Evolutionary conservation across 2,888 invertebrate species (phyloP), one percentile per base, ranked within the genome.

Genomic region (Phania funesta): DNA sequence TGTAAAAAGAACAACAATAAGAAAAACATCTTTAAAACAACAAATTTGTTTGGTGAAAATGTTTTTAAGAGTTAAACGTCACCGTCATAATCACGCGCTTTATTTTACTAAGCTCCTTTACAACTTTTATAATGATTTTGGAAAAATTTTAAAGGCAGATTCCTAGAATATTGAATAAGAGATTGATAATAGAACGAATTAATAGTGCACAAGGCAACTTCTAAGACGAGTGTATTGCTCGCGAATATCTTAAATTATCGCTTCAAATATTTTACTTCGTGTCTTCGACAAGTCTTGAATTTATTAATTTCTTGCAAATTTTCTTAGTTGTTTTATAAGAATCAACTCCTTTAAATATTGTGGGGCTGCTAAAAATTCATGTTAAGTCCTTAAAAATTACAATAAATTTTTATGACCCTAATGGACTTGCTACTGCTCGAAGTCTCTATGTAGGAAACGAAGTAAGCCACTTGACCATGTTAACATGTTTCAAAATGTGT

Each of bases 11-110:
- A 74, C n/a, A 60, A 60, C n/a, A 74, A 58, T 20, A 22, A 60
- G 56, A 58, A 76, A 50, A 60, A 11, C 24, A 50, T 18, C 9
- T 29, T 7, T 24, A 44, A n/a, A 38, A 32, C 13, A 38, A 44
- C 26, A 32, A 44, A 74, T 68, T 74, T n/a, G n/a, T 74, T 80
- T 48, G 54, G 38, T 50, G 62, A 74, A 71, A 76, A 52, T 62
- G 50, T 26, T 60, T 68, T 65, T 68, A 75, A 75, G 64, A 74
- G 46, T 65, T 77, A 20, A 77, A 76, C 58, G 54, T 64, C 29
- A 24, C 24, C 35, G n/a, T n/a, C n/a, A 62, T 48, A 48, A 64
- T 50, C 48, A 64, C 48, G 70, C 20, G 26, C 54, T 71, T 44
- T 58, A 9, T 60, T 58, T 67, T 75, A 18, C 46, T 73, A 52